phyloP scores from a whole-genome alignment of 2,113 vertebrate genomes.

The Nymphicus hollandicus region DNA sequence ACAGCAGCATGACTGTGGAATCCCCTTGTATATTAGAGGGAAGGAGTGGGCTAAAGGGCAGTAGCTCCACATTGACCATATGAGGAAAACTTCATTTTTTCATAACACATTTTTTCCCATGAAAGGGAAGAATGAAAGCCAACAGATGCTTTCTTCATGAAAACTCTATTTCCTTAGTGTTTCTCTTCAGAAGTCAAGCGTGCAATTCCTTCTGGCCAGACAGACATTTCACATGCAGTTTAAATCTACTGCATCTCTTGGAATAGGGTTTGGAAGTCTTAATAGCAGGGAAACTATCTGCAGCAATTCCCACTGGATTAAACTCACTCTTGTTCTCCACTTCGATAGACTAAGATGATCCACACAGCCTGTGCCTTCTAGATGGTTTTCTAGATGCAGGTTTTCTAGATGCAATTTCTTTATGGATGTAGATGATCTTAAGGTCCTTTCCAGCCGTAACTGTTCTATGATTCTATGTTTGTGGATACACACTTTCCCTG shows the following conservation, averaged over 20 bases:
- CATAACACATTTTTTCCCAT: constrained; percentile 42
- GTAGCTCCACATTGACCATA: constrained; percentile 28
- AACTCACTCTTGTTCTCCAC: neutral
- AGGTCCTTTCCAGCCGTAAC: neutral
- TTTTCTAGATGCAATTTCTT: neutral
- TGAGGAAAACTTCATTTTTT: constrained; percentile 49
- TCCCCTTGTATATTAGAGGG: neutral
- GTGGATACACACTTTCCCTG: neutral
- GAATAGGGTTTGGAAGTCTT: constrained; percentile 25
- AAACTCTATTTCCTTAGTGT: constrained; percentile 38
- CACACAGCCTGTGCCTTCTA: neutral
- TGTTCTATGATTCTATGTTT: neutral
- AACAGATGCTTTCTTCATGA: constrained; percentile 56
- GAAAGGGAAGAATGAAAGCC: constrained; percentile 46
- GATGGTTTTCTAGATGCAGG: neutral
- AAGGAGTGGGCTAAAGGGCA: neutral
- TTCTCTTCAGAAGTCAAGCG: constrained; percentile 44
- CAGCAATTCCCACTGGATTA: neutral
- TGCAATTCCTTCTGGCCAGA: constrained; percentile 57
- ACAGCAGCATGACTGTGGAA: neutral
- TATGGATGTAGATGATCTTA: neutral
- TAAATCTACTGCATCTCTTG: constrained; percentile 25
- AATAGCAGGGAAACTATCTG: neutral
- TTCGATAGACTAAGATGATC: neutral
- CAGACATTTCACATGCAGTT: constrained; percentile 9